phyloP scores from a whole-genome alignment of 2,113 vertebrate genomes.

The Lota lota region DNA sequence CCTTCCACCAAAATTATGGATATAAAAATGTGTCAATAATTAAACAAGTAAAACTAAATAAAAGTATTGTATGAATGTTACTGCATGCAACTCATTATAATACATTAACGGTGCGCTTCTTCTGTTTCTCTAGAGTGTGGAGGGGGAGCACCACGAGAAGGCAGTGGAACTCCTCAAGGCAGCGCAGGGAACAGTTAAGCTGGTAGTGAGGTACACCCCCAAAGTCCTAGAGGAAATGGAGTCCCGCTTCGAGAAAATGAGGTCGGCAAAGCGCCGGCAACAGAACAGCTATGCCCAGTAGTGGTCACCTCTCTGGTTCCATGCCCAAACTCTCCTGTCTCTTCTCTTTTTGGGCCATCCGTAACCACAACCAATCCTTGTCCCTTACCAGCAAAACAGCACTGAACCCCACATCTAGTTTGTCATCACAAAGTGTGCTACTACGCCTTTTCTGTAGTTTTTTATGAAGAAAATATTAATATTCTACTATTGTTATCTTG shows the following conservation, averaged over 20 bases:
- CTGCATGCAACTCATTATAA: too few species aligned
- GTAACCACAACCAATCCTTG: conserved; percentile 38
- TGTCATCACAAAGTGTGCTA: conserved; percentile 42
- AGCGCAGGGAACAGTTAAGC: conserved; percentile 93
- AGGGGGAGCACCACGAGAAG: conserved; percentile 97
- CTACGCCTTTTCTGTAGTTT: conserved; percentile 48
- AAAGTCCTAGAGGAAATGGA: conserved; percentile 98
- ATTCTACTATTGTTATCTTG: conserved; percentile 38
- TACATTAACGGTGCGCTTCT: not conserved
- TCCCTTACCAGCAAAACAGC: conserved; percentile 32
- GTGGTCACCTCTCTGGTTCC: conserved; percentile 36
- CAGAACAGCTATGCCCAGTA: conserved; percentile 86
- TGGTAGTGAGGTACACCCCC: conserved; percentile 94
- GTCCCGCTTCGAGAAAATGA: conserved; percentile 97
- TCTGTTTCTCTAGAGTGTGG: conserved; percentile 82
- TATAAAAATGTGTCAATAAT: conserved; percentile 4
- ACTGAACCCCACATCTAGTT: conserved; percentile 29
- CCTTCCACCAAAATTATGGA: too few species aligned
- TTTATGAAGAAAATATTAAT: conserved; percentile 32
- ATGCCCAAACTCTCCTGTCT: conserved; percentile 37
- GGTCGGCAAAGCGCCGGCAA: conserved; percentile 95
- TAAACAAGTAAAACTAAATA: not conserved
- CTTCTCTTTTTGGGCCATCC: conserved; percentile 47
- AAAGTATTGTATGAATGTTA: not conserved
- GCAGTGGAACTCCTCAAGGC: conserved; percentile 96